A percentile compares a stretch with the other conserved stretches of the same genome.
Conservation (phyloP, 2,113 vertebrate species). For the Pseudolaguvia tuberculata region DNA sequence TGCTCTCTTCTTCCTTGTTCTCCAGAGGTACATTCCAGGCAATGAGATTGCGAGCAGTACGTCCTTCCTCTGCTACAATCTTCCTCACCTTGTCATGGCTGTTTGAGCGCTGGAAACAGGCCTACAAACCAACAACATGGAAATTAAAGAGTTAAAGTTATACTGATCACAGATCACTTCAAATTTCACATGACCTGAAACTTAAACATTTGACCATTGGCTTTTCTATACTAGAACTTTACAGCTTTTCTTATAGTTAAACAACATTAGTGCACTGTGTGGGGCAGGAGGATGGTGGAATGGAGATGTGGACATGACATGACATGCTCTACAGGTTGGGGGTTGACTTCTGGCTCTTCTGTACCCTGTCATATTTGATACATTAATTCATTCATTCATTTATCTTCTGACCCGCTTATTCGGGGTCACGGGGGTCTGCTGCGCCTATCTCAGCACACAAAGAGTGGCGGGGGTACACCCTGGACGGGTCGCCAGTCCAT, state of each 20-base stretch:
- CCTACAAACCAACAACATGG: conserved; percentile 61
- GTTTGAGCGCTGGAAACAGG: conserved; percentile 93
- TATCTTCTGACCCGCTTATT: no score
- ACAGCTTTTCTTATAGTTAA: background rate
- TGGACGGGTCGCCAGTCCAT: no score
- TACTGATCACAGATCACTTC: background rate
- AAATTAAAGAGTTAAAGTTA: background rate
- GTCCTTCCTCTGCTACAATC: conserved; percentile 95
- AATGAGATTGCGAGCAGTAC: conserved; percentile 91
- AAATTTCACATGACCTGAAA: background rate
- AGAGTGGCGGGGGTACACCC: no score
- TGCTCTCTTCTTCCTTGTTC: conserved; percentile 89
- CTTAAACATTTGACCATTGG: background rate
- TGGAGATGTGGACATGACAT: no score
- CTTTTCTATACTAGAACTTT: background rate
- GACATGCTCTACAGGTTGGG: no score
- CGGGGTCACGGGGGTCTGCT: no score
- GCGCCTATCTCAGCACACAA: no score
- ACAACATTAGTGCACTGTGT: no score
- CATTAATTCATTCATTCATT: no score
- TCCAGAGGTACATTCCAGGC: conserved; percentile 95
- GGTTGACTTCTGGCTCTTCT: no score
- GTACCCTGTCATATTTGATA: no score
- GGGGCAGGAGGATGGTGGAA: no score
- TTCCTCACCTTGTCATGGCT: conserved; percentile 97